Base-by-base conservation (phyloP, 2,888 invertebrate genomes). In the Coenonympha arcania region DNA sequence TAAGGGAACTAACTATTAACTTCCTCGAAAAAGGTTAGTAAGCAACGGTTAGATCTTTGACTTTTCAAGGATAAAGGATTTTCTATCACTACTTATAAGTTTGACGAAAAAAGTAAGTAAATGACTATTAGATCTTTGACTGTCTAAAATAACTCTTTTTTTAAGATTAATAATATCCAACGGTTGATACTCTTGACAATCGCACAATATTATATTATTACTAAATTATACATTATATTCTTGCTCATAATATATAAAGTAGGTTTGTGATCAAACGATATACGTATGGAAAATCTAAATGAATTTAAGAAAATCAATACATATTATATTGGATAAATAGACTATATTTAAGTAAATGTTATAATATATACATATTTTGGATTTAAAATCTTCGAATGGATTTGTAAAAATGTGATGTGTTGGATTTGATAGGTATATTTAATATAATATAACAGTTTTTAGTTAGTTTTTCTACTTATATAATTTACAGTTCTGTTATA, bases 381-480 rank as follows among this genome's bases (percentile, higher is more conserved):
- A 30, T 30, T 30, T 33, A 33, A n/a, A 36, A 24, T 37, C 20
- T 20, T 49, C 37, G 13, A 24, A 36, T 48, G 36, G 28, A 13
- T 36, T 8, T 30, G 13, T 20, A 37, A 37, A n/a, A 20, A 37
- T 37, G 36, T 53, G 45, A 50, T 42, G 18, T 42, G 34, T 33
- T 19, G 22, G 37, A 48, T 43, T 39, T 50, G 36, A 50, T 44
- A 50, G 13, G 39, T 18, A 26, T 39, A 39, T 34, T 42, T 9
- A n/a, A n/a, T 36, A 28, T 4, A 30, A 20, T 15, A 22, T 20
- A 22, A 22, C 20, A 37, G 13, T 22, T 37, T 22, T 13, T 37
- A 37, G 11, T n/a, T n/a, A n/a, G 22, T 22, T 28, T 28, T n/a
- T 33, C 18, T 8, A 19, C 22, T 31, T 24, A 5, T 15, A 9